Conservation (phyloP, 1,140 invertebrate species). For the Gonioctena quinquepunctata region DNA sequence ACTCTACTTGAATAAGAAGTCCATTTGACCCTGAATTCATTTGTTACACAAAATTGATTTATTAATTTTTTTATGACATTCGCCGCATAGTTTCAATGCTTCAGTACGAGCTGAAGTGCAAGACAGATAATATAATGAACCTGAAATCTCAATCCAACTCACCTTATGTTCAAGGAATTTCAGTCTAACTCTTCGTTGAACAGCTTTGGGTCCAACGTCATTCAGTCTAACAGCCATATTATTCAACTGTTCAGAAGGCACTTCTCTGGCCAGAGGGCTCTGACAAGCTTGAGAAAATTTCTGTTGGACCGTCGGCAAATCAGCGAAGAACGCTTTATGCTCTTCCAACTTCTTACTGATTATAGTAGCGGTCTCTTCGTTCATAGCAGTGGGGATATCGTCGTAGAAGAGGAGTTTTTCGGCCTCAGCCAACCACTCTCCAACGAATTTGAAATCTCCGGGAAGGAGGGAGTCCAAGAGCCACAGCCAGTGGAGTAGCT, state of each 20-base stretch:
- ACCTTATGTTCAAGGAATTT: constrained; percentile 89
- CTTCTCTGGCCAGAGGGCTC: constrained; percentile 64
- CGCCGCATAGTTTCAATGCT: too few relatives aligned
- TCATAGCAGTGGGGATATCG: constrained; percentile 79
- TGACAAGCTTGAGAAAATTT: constrained; percentile 73
- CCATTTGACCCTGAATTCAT: too few relatives aligned
- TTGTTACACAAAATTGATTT: too few relatives aligned
- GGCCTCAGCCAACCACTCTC: constrained; percentile 87
- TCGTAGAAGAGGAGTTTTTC: constrained; percentile 82
- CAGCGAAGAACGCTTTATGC: constrained; percentile 86
- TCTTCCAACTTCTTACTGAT: constrained; percentile 87
- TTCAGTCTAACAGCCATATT: constrained; percentile 78
- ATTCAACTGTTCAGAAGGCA: constrained; percentile 78
- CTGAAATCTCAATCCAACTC: too few relatives aligned
- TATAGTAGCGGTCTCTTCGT: constrained; percentile 83
- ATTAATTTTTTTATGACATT: too few relatives aligned
- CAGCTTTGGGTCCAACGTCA: constrained; percentile 70
- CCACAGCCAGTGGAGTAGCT: constrained; percentile 85
- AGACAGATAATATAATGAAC: too few relatives aligned
- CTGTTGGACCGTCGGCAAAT: constrained; percentile 74
- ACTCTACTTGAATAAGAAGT: too few relatives aligned
- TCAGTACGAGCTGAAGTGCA: too few relatives aligned
- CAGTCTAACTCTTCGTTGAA: constrained; percentile 76
- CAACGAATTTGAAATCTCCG: constrained; percentile 65
- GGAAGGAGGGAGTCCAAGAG: constrained; percentile 81